Percentiles rank a stretch among this genome's conserved stretches.
These are phyloP conservation scores for Chaetodon auriga DNA, from an alignment of 2,113 vertebrate species.

Conservation along the genomic window DNA sequence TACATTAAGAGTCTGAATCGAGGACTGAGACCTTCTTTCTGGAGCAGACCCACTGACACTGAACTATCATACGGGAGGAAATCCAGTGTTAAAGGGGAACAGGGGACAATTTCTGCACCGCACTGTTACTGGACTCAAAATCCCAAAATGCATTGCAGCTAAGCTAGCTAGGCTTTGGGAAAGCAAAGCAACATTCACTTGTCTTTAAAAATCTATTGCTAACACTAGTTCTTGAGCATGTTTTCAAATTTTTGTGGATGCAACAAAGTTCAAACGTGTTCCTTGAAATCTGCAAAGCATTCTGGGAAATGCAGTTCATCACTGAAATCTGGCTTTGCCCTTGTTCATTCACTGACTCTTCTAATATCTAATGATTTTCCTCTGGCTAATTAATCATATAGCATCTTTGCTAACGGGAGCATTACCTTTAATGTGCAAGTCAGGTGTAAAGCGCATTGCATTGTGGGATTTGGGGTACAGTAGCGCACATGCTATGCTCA, in stretches of 20 bases:
- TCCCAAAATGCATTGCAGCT: conserved; percentile 43
- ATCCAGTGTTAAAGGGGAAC: neutral
- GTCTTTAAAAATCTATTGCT: neutral
- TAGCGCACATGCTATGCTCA: neutral
- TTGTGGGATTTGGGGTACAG: conserved; percentile 2
- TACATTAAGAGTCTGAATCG: neutral
- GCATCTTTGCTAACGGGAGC: neutral
- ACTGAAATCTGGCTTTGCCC: neutral
- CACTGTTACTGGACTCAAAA: neutral
- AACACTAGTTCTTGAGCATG: neutral
- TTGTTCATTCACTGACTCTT: neutral
- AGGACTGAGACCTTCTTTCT: neutral
- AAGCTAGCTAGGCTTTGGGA: neutral
- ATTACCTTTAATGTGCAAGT: neutral
- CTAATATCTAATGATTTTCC: neutral
- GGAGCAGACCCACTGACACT: no score
- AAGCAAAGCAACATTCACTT: neutral
- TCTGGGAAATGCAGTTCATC: conserved; percentile 27
- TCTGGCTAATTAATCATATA: neutral
- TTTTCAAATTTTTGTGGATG: neutral
- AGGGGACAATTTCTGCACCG: no score
- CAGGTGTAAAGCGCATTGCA: neutral
- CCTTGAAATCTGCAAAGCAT: neutral
- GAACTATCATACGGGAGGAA: neutral
- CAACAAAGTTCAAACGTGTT: neutral